A percentile compares a stretch with the other conserved stretches of the same genome.
These are phyloP conservation scores for Rhagoletis pomonella DNA, from an alignment of 1,140 invertebrate species.

Conservation along the genomic window DNA sequence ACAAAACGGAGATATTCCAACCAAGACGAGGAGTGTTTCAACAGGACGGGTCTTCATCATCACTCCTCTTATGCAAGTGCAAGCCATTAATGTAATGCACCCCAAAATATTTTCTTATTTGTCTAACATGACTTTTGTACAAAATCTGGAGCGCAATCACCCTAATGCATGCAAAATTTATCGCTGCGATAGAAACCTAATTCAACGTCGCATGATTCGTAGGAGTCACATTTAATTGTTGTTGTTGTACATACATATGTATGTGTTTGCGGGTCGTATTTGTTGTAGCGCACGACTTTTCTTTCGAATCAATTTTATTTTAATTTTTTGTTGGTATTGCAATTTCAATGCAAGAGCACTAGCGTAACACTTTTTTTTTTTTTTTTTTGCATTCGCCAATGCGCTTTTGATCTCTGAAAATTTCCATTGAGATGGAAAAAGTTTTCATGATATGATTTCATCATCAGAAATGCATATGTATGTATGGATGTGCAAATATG, in stretches of 20 bases:
- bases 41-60: too few species aligned
- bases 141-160: background rate
- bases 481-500: background rate
- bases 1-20: too few species aligned
- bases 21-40: too few species aligned
- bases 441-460: slow-evolving; percentile 40
- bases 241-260: background rate
- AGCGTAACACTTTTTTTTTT: too few species aligned
- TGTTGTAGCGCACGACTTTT: slow-evolving; percentile 28
- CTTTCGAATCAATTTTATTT: background rate
- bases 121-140: too few species aligned
- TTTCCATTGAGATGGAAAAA: slow-evolving; percentile 34
- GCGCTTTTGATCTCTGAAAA: slow-evolving; percentile 41
- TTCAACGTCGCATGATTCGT: background rate
- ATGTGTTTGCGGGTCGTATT: background rate
- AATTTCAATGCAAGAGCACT: background rate
- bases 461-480: slow-evolving; percentile 1
- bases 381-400: background rate
- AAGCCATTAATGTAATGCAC: too few species aligned
- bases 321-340: background rate
- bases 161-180: background rate
- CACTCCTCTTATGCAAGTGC: too few species aligned
- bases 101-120: too few species aligned
- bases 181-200: slow-evolving; percentile 5
- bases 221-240: slow-evolving; percentile 38